Percentiles rank a stretch among this genome's conserved stretches.
phyloP scores from a whole-genome alignment of 2,888 invertebrate genomes.

The Matsumyia berberina region DNA sequence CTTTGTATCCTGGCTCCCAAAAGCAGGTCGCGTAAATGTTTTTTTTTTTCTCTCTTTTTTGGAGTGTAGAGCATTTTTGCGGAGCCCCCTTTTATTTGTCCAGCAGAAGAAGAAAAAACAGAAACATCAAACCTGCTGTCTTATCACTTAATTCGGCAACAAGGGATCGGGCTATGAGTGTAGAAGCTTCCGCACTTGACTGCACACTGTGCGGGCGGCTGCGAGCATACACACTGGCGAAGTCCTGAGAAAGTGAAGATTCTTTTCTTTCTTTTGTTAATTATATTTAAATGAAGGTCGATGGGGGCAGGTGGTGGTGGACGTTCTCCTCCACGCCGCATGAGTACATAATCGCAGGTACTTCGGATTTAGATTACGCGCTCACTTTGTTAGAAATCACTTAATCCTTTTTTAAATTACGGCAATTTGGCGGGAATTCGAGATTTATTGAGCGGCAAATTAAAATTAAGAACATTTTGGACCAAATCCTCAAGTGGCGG shows the following conservation, averaged over 20 bases:
- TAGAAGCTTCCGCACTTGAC: conserved; percentile 12
- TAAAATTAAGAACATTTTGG: conserved; percentile 72
- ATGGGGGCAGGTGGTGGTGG: conserved; percentile 31
- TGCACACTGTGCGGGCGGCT: conserved; percentile 21
- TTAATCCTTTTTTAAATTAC: conserved; percentile 75
- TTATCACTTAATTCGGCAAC: conserved; percentile 45
- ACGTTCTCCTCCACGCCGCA: conserved; percentile 19
- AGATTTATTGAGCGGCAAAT: conserved; percentile 75
- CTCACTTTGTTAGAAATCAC: conserved; percentile 72
- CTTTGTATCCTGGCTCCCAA: conserved; percentile 18
- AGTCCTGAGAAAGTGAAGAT: conserved; percentile 24
- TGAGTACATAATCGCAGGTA: conserved; percentile 67
- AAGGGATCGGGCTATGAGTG: neutral
- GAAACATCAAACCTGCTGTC: conserved; percentile 50
- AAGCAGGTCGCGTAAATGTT: conserved; percentile 48
- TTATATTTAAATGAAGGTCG: conserved; percentile 67
- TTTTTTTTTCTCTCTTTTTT: conserved; percentile 16
- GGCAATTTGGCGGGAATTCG: conserved; percentile 68
- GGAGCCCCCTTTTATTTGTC: conserved; percentile 33
- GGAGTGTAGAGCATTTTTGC: conserved; percentile 28
- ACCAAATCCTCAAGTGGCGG: conserved; percentile 57
- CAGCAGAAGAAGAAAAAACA: conserved; percentile 18
- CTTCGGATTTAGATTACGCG: conserved; percentile 69
- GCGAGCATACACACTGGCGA: neutral
- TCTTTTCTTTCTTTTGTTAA: conserved; percentile 52